phyloP scores from a whole-genome alignment of 2,113 vertebrate species.

The Chaetorhynchus papuensis region DNA sequence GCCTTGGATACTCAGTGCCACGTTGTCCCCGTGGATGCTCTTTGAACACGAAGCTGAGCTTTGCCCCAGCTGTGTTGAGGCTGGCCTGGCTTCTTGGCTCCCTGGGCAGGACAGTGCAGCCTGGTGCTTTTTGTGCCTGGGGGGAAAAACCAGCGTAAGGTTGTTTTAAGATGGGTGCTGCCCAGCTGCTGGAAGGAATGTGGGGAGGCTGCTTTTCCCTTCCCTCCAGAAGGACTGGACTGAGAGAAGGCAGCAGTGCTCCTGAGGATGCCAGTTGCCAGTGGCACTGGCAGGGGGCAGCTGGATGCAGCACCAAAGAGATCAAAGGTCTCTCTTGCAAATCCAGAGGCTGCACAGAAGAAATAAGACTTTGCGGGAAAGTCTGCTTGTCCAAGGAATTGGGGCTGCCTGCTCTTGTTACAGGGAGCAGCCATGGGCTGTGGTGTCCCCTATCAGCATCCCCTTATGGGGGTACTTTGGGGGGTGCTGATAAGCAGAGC shows the following conservation, averaged over 20 bases:
- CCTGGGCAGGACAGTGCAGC: not conserved
- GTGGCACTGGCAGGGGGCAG: not conserved
- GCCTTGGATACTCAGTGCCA: not conserved
- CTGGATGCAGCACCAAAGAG: not conserved
- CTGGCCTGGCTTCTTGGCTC: not conserved
- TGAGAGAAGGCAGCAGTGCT: not conserved
- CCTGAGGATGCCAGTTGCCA: not conserved
- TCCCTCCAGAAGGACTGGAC: not conserved
- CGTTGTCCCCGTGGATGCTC: not conserved
- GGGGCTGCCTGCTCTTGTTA: not conserved
- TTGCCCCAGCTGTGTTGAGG: not conserved
- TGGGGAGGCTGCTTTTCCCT: not conserved
- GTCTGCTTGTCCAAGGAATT: not conserved
- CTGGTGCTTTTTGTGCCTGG: not conserved
- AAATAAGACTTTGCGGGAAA: not conserved
- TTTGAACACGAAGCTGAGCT: not conserved
- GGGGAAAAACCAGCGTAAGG: not conserved
- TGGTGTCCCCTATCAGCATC: not conserved
- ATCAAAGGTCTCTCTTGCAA: not conserved
- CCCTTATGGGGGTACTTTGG: not conserved
- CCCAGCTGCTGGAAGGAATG: not conserved
- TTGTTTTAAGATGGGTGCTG: not conserved
- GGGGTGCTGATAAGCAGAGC: not conserved
- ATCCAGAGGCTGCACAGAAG: not conserved
- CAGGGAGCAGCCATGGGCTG: accelerated